A percentile compares a stretch with the other conserved stretches of the same genome.
phyloP scores from a whole-genome alignment of 2,888 invertebrate genomes.

The Plemyria rubiginata region DNA sequence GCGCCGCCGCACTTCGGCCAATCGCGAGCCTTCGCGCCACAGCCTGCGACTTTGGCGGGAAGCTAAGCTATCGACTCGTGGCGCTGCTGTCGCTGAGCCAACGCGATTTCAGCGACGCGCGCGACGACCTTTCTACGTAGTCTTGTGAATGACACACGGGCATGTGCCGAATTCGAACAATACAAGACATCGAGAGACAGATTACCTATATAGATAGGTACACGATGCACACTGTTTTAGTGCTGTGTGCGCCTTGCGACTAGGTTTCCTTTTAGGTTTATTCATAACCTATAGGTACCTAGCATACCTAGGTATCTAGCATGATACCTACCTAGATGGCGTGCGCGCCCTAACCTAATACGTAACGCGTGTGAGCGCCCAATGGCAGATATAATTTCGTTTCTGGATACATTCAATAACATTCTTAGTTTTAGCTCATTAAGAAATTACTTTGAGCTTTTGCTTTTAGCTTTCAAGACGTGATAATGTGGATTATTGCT shows the following conservation, averaged over 20 bases:
- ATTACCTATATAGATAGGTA: slow-evolving; percentile 16
- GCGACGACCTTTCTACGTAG: slow-evolving; percentile 65
- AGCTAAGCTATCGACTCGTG: slow-evolving; percentile 47
- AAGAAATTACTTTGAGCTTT: background rate
- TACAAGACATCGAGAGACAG: slow-evolving; percentile 2
- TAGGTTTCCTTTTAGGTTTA: no score
- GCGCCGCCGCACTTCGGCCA: slow-evolving; percentile 72
- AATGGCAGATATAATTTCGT: background rate
- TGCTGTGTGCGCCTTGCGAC: background rate
- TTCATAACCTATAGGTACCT: no score
- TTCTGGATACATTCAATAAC: background rate
- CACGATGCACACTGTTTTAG: slow-evolving; percentile 4
- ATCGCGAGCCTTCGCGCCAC: slow-evolving; percentile 80
- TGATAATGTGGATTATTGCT: background rate
- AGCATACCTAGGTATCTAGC: no score
- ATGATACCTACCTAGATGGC: slow-evolving; percentile 1
- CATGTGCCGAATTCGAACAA: slow-evolving; percentile 44
- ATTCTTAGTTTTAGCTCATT: background rate
- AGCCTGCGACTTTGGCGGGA: slow-evolving; percentile 81
- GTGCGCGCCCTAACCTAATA: background rate
- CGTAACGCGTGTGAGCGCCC: background rate
- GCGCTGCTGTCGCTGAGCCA: slow-evolving; percentile 54
- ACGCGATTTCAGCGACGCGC: slow-evolving; percentile 64
- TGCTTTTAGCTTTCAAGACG: background rate
- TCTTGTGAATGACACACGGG: slow-evolving; percentile 63